Evolutionary conservation across 1,140 invertebrate genomes (phyloP).

Genomic region (Drosophila willistoni): DNA sequence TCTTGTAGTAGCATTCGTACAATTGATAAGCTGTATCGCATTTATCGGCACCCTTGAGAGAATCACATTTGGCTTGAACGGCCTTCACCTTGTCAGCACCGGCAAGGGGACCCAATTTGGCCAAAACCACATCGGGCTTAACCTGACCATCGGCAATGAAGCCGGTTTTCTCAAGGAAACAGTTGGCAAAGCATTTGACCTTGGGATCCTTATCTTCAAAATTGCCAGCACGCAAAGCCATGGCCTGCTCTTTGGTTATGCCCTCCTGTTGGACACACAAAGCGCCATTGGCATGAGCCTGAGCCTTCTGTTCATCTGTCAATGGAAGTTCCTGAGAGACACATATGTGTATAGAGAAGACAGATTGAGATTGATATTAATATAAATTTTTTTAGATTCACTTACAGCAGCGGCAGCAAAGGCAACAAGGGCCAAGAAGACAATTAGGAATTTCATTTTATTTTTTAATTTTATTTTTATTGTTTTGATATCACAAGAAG

Average conservation of each 20-base stretch:
- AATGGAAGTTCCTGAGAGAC: constrained; percentile 34
- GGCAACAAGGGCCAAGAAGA: constrained; percentile 52
- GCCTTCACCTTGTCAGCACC: constrained; percentile 53
- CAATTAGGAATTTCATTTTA: constrained; percentile 66
- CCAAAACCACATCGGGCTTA: constrained; percentile 44
- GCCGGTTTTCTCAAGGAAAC: constrained; percentile 66
- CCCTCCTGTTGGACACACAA: constrained; percentile 60
- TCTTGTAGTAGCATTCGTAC: constrained; percentile 61
- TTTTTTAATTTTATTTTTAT: too few relatives aligned
- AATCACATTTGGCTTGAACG: constrained; percentile 53
- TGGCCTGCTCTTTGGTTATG: constrained; percentile 65
- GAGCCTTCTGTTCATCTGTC: constrained; percentile 57
- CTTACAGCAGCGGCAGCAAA: constrained; percentile 45
- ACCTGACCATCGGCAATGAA: constrained; percentile 57
- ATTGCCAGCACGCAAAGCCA: constrained; percentile 43
- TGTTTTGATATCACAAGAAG: constrained; percentile 17
- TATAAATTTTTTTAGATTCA: neutral
- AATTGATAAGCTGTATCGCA: constrained; percentile 71
- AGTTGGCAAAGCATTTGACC: constrained; percentile 68
- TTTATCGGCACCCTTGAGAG: constrained; percentile 50
- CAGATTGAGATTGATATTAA: neutral
- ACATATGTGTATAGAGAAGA: neutral
- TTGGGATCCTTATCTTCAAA: constrained; percentile 56
- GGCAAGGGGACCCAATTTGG: constrained; percentile 48
- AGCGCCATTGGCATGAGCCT: constrained; percentile 39